Conservation (phyloP, 2,113 vertebrate species). For the Chaetorhynchus papuensis region DNA sequence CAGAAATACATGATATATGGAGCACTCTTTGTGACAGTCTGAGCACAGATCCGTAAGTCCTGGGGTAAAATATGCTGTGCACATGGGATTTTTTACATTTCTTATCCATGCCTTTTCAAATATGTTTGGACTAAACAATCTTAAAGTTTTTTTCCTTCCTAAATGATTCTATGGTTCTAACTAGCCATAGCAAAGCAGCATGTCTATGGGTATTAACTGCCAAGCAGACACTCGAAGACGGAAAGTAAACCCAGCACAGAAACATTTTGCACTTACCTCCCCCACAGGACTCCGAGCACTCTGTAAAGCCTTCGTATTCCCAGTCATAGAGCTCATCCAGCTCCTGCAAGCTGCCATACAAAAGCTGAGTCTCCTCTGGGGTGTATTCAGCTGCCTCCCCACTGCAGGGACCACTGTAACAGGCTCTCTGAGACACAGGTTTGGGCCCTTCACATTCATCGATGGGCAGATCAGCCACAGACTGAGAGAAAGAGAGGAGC, state of each 20-base stretch:
- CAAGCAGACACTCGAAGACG: background rate
- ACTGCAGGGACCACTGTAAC: slow-evolving; percentile 83
- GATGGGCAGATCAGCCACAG: slow-evolving; percentile 87
- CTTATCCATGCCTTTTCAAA: background rate
- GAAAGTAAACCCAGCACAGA: background rate
- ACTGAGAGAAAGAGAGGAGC: slow-evolving; percentile 92
- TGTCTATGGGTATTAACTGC: background rate
- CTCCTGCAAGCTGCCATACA: slow-evolving; percentile 58
- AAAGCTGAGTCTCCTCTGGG: slow-evolving; percentile 45
- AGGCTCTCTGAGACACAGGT: slow-evolving; percentile 79
- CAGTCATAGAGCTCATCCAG: slow-evolving; percentile 88
- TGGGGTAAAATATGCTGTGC: background rate
- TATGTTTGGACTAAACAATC: rapidly evolving
- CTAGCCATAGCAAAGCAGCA: background rate
- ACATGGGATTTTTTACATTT: background rate
- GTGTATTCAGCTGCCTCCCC: slow-evolving; percentile 57
- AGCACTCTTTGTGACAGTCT: background rate
- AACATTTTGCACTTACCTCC: slow-evolving; percentile 77
- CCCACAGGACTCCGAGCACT: slow-evolving; percentile 90
- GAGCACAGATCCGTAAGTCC: background rate
- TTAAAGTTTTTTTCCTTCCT: background rate
- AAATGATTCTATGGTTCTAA: background rate
- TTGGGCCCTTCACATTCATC: slow-evolving; percentile 91
- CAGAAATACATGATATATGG: background rate
- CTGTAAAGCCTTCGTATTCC: slow-evolving; percentile 92